Evolutionary conservation across 2,113 vertebrate species (phyloP).

Genomic region (Microtus richardsoni): DNA sequence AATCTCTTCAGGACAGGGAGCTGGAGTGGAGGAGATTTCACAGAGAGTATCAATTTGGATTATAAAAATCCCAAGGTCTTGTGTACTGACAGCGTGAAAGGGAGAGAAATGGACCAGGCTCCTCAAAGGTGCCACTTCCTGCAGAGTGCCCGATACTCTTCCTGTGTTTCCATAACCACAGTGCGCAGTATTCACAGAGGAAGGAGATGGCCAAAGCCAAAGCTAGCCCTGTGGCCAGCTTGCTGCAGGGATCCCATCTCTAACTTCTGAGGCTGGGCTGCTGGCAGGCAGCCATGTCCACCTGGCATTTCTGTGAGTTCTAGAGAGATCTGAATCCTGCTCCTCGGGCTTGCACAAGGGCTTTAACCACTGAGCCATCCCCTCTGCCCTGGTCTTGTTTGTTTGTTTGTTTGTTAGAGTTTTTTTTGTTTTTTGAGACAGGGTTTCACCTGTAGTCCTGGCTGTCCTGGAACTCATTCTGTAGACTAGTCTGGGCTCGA

Average conservation of each 20-base stretch:
- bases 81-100: constrained; percentile 51
- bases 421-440: not conserved
- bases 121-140: not conserved
- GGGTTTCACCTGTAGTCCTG: not conserved
- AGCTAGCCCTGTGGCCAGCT: not conserved
- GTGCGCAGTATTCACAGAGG: not conserved
- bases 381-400: not conserved
- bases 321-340: not conserved
- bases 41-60: constrained; percentile 72
- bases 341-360: not conserved
- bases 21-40: constrained; percentile 61
- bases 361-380: not conserved
- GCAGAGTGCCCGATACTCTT: not conserved
- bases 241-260: not conserved
- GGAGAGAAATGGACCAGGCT: constrained; percentile 65
- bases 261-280: not conserved
- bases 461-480: not conserved
- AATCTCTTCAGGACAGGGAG: constrained; percentile 46
- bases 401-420: not conserved
- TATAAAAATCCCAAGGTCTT: constrained; percentile 77
- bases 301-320: not conserved
- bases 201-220: not conserved
- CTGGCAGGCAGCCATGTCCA: not conserved
- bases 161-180: not conserved
- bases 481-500: not conserved